phyloP scores from a whole-genome alignment of 2,113 vertebrate species.

The Nesospiza acunhae region DNA sequence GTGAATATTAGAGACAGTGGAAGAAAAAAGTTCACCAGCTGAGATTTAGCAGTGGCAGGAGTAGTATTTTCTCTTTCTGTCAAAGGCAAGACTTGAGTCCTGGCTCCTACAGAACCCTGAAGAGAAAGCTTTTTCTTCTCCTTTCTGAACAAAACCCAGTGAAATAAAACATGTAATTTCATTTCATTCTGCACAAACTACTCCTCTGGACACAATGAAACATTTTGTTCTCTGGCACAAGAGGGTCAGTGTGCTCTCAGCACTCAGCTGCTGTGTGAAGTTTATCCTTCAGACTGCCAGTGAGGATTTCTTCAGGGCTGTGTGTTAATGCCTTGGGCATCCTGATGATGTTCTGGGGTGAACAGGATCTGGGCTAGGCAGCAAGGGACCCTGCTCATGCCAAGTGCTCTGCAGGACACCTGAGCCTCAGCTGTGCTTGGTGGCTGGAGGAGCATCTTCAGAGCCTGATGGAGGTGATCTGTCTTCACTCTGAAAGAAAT shows the following conservation, averaged over 20 bases:
- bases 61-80: neutral
- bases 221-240: neutral
- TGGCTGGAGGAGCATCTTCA: neutral
- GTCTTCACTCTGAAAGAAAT: fast-evolving
- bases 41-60: neutral
- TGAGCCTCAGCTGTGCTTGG: neutral
- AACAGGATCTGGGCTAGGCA: neutral
- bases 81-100: neutral
- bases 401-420: neutral
- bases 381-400: neutral
- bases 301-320: neutral
- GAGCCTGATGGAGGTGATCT: neutral
- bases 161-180: neutral
- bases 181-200: neutral
- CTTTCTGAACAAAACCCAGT: neutral
- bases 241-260: neutral
- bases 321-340: fast-evolving
- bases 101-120: neutral
- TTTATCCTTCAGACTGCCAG: neutral
- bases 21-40: neutral
- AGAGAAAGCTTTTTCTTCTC: slow-evolving; percentile 4
- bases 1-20: neutral
- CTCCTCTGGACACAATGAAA: neutral
- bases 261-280: neutral
- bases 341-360: neutral